These are phyloP conservation scores for Psittacus erithacus DNA, from an alignment of 2,113 vertebrate genomes.

Conservation along the genomic window DNA sequence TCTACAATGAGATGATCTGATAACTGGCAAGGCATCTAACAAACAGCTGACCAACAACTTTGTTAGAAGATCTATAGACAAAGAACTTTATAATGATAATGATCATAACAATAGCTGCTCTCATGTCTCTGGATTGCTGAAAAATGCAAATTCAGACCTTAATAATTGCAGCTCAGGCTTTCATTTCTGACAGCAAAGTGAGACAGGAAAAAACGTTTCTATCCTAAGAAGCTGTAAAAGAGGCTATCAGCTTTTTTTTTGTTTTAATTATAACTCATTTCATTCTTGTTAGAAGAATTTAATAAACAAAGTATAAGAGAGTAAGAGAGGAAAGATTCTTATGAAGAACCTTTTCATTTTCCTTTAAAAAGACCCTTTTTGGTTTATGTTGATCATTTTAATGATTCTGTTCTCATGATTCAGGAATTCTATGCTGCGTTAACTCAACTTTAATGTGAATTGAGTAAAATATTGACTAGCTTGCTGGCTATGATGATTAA, in stretches of 20 bases:
- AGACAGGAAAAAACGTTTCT: neutral
- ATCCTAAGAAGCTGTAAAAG: constrained; percentile 18
- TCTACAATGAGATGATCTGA: neutral
- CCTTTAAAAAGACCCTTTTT: neutral
- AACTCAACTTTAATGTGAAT: constrained; percentile 29
- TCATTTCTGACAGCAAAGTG: constrained; percentile 35
- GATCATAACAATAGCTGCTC: constrained; percentile 28
- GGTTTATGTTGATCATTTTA: neutral
- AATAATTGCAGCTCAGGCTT: constrained; percentile 47
- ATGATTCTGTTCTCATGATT: neutral
- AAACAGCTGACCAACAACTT: constrained; percentile 29
- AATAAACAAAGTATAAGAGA: neutral
- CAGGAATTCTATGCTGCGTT: neutral
- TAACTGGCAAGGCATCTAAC: neutral
- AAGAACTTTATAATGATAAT: neutral
- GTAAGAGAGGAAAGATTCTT: neutral
- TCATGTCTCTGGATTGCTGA: constrained; percentile 35
- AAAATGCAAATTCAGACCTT: constrained; percentile 66
- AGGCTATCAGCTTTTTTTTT: neutral
- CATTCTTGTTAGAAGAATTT: constrained; percentile 8
- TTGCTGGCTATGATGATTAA: constrained; percentile 9
- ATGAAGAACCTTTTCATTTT: neutral
- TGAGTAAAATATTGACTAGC: neutral
- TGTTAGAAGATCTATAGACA: neutral
- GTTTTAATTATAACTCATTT: neutral